These are phyloP conservation scores for Perdita meconis DNA, from an alignment of 2,888 invertebrate species.

Conservation along the genomic window DNA sequence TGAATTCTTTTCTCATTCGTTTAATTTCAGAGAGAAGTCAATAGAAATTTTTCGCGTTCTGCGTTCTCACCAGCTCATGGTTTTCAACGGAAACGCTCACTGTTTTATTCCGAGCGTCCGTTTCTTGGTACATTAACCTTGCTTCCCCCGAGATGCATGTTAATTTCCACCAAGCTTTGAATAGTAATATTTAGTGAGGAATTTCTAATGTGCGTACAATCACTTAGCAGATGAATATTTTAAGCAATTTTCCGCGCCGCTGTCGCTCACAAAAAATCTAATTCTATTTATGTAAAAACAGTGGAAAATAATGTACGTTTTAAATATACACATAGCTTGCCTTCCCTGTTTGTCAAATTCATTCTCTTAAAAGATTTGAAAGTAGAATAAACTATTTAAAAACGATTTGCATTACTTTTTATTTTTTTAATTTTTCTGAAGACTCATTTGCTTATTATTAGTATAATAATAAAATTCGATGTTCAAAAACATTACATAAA, in stretches of 20 bases:
- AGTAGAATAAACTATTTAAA: too few species aligned
- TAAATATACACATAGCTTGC: not conserved
- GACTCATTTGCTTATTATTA: too few species aligned
- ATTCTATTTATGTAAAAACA: not conserved
- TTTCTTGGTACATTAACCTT: constrained; percentile 53
- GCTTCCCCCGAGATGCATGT: constrained; percentile 36
- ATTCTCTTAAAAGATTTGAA: too few species aligned
- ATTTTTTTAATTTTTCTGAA: too few species aligned
- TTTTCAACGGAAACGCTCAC: constrained; percentile 35
- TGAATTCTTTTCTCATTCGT: constrained; percentile 32
- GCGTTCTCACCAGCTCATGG: constrained; percentile 28
- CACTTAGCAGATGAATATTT: not conserved
- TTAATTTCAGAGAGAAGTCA: constrained; percentile 67
- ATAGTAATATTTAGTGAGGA: constrained; percentile 18
- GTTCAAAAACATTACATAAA: too few species aligned
- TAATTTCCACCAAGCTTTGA: constrained; percentile 39
- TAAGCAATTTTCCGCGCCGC: not conserved
- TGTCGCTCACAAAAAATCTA: not conserved
- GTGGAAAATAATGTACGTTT: not conserved
- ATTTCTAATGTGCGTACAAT: constrained; percentile 23
- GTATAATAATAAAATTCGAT: too few species aligned
- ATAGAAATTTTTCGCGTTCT: constrained; percentile 58
- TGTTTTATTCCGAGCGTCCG: constrained; percentile 27
- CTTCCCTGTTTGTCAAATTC: too few species aligned
- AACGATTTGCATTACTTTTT: too few species aligned